Evolutionary conservation across 2,113 vertebrate species (phyloP), one percentile per base, ranked within the genome.

Genomic region (Megaceryle torquata): DNA sequence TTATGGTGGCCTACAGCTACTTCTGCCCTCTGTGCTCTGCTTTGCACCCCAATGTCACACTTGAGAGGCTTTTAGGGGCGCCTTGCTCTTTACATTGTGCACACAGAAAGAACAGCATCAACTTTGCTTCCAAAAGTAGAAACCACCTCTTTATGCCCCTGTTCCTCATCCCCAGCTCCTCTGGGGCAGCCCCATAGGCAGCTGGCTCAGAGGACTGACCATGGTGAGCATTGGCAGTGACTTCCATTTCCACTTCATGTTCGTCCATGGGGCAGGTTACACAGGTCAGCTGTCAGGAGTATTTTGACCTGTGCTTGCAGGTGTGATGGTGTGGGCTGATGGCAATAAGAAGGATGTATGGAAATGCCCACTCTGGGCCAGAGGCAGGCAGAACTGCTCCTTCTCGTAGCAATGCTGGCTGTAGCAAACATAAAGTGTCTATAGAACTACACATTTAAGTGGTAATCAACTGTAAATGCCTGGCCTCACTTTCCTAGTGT

Each of bases 211-310:
- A 13, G 31, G 13, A 54, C 41, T 19, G 59, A 35, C 63, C 2
- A 0, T 7, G 18, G 19, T 25, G 33, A 81, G 72, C 0, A 0
- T 14, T 0, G 0, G 14, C 0, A 5, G 69, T 8, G 28, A 82
- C 35, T 89, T 61, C 50, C 51, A 22, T 54, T 63, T 77, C 60
- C 81, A 75, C 41, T 65, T 50, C 26, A 11, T 1, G 4, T 60
- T 57, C 0, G 1, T 41, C 51, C n/a, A 21, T 1, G 8, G 33
- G 43, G 15, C 9, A 20, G n/a, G 12, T 71, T 78, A 35, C 43
- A 70, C 25, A 13, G 46, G 24, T 41, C 82, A 67, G 3, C 43
- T 1, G 0, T n/a, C 6, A 4, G 48, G 79, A 26, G 8, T 22
- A 19, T 74, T 72, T 22, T 17, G 44, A 57, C 64, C 60, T 57